These are phyloP conservation scores for Moxostoma hubbsi DNA, from an alignment of 2,797 vertebrate species.

Conservation along the genomic window DNA sequence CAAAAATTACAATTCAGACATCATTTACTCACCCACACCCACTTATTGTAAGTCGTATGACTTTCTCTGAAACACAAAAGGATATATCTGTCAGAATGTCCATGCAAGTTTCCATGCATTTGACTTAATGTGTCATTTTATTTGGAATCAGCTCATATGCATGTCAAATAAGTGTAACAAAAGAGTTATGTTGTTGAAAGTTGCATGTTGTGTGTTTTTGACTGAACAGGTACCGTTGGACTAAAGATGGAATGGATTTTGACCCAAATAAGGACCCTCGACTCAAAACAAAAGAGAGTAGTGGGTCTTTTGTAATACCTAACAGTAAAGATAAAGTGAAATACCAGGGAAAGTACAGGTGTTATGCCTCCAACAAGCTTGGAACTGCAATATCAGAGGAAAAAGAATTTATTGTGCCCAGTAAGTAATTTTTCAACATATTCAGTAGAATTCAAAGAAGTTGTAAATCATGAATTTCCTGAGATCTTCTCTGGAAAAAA, in stretches of 20 bases:
- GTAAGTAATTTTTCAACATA: constrained; percentile 77
- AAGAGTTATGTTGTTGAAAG: background rate
- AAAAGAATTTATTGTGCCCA: constrained; percentile 83
- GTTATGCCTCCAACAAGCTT: constrained; percentile 86
- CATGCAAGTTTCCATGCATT: no score
- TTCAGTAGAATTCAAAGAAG: background rate
- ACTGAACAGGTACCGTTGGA: constrained; percentile 87
- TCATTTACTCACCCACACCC: background rate
- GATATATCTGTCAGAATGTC: no score
- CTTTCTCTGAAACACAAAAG: no score
- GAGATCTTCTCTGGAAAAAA: background rate
- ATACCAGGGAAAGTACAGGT: constrained; percentile 89
- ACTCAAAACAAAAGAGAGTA: constrained; percentile 68
- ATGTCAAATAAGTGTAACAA: background rate
- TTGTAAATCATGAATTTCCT: background rate
- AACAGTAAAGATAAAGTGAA: constrained; percentile 75
- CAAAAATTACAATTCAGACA: no score
- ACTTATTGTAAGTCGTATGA: no score
- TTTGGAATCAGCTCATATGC: no score
- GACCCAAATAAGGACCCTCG: constrained; percentile 72
- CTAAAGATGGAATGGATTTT: constrained; percentile 84
- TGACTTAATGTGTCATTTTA: background rate
- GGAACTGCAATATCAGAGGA: constrained; percentile 91
- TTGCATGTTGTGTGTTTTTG: constrained; percentile 3
- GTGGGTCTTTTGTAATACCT: constrained; percentile 84